Evolutionary conservation across 2,888 invertebrate genomes (phyloP), one percentile per base, ranked within the genome.

Genomic region (Helobdella robusta): DNA sequence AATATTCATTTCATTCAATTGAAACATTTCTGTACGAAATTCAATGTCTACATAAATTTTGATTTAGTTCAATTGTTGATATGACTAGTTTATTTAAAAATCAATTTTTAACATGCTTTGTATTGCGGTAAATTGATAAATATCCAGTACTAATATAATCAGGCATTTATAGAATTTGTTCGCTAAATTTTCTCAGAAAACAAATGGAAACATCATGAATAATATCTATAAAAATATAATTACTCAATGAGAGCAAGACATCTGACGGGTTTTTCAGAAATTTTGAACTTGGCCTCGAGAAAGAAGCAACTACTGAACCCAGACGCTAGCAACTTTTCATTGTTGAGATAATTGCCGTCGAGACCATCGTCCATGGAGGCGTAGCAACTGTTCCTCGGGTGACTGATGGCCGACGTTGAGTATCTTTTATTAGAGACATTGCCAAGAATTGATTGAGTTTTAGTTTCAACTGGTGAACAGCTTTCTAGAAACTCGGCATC

Each of bases 251-350:
- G 56, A 20, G 75, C 68, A 25, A 83, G 75, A 70, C 79, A 79
- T 67, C 78, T 78, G 59, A 83, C 79, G 0, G 83, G 81, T 66
- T 78, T 78, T 71, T 82, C 82, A 1, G 81, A 77, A 36, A 83
- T 79, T 74, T 83, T 83, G 68, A 81, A 75, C 72, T 81, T 82
- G 73, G 81, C 81, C 67, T 78, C 76, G 20, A 83, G 73, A 6
- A 72, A 72, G 60, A 83, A 73, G 65, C 77, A 62, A 75, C 58
- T 74, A 74, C 50, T 72, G 73, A 34, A 64, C 34, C 58, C 44
- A 11, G 36, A 30, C 40, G 40, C 36, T n/a, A 56, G 56, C 15
- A 54, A 62, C 50, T 34, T 48, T 15, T 62, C 40, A 28, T 61
- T 35, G 28, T 18, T 44, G 44, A 44, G 44, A 18, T n/a, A 44